A percentile compares a stretch with the other conserved stretches of the same genome.
phyloP scores from a whole-genome alignment of 1,140 invertebrate species.

The Zaprionus inermis region DNA sequence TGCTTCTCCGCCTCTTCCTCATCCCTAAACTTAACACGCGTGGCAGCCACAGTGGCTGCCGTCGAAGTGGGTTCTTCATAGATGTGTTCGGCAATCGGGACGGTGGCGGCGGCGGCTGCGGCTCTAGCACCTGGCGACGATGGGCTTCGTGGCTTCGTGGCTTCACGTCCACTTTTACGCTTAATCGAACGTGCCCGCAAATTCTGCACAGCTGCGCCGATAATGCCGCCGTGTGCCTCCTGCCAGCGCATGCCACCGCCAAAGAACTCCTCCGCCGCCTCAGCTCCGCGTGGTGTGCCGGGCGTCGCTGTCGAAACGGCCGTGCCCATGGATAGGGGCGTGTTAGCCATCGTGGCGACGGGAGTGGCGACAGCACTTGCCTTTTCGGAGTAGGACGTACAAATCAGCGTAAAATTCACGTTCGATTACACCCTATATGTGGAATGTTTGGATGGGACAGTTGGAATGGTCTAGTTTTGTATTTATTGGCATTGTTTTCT shows the following conservation, averaged over 20 bases:
- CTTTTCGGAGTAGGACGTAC: slow-evolving; percentile 77
- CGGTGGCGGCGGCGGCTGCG: background rate
- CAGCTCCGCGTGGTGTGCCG: slow-evolving; percentile 33
- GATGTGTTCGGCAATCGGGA: slow-evolving; percentile 54
- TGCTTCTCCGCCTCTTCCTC: slow-evolving; percentile 42
- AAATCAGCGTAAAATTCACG: slow-evolving; percentile 83
- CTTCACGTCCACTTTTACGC: slow-evolving; percentile 46
- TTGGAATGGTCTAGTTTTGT: slow-evolving; percentile 53
- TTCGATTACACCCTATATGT: slow-evolving; percentile 82
- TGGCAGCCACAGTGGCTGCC: slow-evolving; percentile 4
- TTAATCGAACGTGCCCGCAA: slow-evolving; percentile 77
- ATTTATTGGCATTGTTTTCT: slow-evolving; percentile 38
- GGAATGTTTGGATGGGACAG: slow-evolving; percentile 54
- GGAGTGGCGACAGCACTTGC: slow-evolving; percentile 62
- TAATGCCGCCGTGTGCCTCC: slow-evolving; percentile 77
- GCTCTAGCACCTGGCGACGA: slow-evolving; percentile 38
- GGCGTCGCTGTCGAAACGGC: slow-evolving; percentile 47
- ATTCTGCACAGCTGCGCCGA: slow-evolving; percentile 75
- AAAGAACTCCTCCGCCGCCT: slow-evolving; percentile 54
- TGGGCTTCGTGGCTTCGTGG: slow-evolving; percentile 23
- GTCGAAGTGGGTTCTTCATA: slow-evolving; percentile 61
- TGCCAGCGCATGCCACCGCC: slow-evolving; percentile 74
- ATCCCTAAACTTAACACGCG: slow-evolving; percentile 64
- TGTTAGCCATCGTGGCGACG: slow-evolving; percentile 57
- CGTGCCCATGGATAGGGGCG: slow-evolving; percentile 52